Percentiles rank a stretch among this genome's conserved stretches.
These are phyloP conservation scores for Hassar affinis DNA, from an alignment of 2,113 vertebrate genomes.

Conservation along the genomic window DNA sequence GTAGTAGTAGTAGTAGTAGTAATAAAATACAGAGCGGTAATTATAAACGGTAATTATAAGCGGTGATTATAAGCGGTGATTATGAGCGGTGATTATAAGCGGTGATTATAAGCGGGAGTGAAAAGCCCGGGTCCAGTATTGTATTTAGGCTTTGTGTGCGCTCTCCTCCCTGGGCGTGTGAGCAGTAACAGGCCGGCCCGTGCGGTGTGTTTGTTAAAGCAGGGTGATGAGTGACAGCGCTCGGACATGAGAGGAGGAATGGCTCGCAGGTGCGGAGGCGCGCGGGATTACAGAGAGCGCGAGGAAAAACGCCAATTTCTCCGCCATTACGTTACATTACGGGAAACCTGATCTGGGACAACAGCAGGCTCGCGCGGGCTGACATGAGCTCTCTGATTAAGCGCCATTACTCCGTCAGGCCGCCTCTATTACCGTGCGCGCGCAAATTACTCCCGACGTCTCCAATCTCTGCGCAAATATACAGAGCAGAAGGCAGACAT, in stretches of 20 bases:
- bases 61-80: no score
- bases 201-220: no score
- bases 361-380: constrained; percentile 56
- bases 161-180: no score
- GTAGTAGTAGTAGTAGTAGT: no score
- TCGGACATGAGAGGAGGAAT: neutral
- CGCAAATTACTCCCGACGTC: constrained; percentile 81
- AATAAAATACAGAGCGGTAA: no score
- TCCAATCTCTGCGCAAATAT: constrained; percentile 73
- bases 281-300: neutral
- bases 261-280: constrained; percentile 24
- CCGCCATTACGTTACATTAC: constrained; percentile 9
- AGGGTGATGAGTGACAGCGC: no score
- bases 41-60: no score
- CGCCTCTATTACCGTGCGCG: constrained; percentile 77
- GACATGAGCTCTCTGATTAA: constrained; percentile 85
- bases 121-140: no score
- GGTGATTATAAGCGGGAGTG: no score
- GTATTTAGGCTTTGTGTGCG: no score
- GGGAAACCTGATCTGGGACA: constrained; percentile 10
- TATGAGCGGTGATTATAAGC: no score
- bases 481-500: constrained; percentile 68
- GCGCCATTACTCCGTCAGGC: constrained; percentile 81
- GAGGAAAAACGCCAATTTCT: constrained; percentile 7
- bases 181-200: no score